These are phyloP conservation scores for Epizoanthus scotinus DNA, from an alignment of 92 coral and sea anemone species.

Conservation along the genomic window DNA sequence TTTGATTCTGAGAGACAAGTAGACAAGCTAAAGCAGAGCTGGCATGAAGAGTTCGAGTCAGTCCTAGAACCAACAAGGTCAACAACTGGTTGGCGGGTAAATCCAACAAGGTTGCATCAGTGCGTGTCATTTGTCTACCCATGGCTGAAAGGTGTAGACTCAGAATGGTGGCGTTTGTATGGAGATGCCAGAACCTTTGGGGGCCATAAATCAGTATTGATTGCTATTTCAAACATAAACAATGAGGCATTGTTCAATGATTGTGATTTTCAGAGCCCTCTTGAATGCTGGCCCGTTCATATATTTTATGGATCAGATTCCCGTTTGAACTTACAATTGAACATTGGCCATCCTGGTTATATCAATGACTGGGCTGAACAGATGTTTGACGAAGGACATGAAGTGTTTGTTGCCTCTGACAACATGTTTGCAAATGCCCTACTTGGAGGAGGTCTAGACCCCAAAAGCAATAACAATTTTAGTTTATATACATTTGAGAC, in stretches of 20 bases:
- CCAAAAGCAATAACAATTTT: conserved; percentile 42
- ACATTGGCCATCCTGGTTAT: conserved; percentile 33
- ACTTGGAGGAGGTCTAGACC: conserved; percentile 51
- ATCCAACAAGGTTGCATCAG: conserved; percentile 42
- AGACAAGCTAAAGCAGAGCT: conserved; percentile 22
- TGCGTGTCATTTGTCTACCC: conserved; percentile 44
- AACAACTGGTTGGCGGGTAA: conserved; percentile 56
- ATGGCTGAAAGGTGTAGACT: conserved; percentile 44
- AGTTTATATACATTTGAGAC: conserved; percentile 52
- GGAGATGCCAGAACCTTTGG: conserved; percentile 61
- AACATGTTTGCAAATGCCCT: conserved; percentile 49
- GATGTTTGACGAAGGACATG: conserved; percentile 35
- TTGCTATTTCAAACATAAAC: too few species aligned
- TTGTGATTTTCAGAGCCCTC: conserved; percentile 51
- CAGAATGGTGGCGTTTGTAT: conserved; percentile 58
- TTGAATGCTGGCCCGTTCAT: conserved; percentile 55
- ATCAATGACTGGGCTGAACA: conserved; percentile 35
- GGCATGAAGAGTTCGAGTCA: conserved; percentile 37
- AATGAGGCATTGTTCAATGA: conserved; percentile 41
- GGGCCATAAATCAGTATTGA: conserved; percentile 48
- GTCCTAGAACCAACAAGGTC: conserved; percentile 42
- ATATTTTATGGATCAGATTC: conserved; percentile 54
- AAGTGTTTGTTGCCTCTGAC: conserved; percentile 42
- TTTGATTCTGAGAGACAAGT: conserved; percentile 39
- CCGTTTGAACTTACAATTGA: conserved; percentile 50